Percentiles rank a stretch among this genome's conserved stretches.
phyloP scores from a whole-genome alignment of 2,888 invertebrate species.

The Caenorhabditis angaria region DNA sequence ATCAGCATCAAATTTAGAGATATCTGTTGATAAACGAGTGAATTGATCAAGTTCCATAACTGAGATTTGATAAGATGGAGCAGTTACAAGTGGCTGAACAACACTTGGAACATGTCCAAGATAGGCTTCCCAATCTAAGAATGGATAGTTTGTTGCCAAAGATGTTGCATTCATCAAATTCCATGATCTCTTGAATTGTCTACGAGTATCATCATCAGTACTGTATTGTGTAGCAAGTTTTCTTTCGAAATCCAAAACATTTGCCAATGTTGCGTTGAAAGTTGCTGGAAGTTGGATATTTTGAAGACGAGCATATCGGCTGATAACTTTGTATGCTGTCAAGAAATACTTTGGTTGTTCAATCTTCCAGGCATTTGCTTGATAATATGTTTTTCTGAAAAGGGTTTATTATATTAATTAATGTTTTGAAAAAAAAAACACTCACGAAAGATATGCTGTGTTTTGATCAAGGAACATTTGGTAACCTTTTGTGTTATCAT shows the following conservation, averaged over 20 bases:
- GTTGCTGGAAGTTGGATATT: conserved; percentile 6
- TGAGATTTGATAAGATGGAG: conserved; percentile 17
- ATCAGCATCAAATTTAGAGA: conserved; percentile 14
- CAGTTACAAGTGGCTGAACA: conserved; percentile 16
- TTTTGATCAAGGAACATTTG: conserved; percentile 53
- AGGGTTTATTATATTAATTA: background rate
- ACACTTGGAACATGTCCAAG: conserved; percentile 25
- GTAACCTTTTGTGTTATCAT: conserved; percentile 45
- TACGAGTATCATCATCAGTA: conserved; percentile 41
- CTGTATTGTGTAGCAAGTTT: conserved; percentile 40
- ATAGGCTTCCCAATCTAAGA: conserved; percentile 47
- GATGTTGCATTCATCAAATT: conserved; percentile 20
- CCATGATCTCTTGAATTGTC: conserved; percentile 38
- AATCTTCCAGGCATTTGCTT: conserved; percentile 44
- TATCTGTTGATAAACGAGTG: conserved; percentile 19
- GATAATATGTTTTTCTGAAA: conserved; percentile 51
- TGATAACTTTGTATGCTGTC: conserved; percentile 21
- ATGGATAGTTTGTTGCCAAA: conserved; percentile 22
- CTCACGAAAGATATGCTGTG: conserved; percentile 32
- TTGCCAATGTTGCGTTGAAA: conserved; percentile 15
- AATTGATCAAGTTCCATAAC: conserved; percentile 33
- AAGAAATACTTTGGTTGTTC: conserved; percentile 29
- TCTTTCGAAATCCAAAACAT: conserved; percentile 46
- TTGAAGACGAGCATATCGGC: conserved; percentile 18
- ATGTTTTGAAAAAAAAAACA: conserved; percentile 10